Evolutionary conservation across 1,140 invertebrate genomes (phyloP).

Genomic region (Sitophilus oryzae): DNA sequence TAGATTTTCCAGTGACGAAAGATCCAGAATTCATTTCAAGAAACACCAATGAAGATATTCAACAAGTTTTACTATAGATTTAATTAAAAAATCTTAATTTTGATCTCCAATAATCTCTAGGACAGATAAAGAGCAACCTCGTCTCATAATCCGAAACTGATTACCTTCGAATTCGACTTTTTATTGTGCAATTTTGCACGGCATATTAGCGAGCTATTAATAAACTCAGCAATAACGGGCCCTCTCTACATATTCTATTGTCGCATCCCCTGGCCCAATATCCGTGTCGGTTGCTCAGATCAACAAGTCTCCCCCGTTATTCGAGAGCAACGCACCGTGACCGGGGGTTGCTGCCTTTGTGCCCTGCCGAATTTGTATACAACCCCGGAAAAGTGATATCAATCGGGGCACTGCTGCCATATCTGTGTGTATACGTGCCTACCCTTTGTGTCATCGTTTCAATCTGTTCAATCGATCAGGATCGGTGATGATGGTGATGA

Average conservation of each 20-base stretch:
- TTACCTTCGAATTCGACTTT: conserved; percentile 17
- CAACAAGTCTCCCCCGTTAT: conserved; percentile 41
- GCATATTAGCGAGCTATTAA: conserved; percentile 27
- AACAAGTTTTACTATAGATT: no score
- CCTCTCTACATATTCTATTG: conserved; percentile 14
- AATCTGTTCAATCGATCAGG: conserved; percentile 3
- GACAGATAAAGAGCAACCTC: background rate
- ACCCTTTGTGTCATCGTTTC: no score
- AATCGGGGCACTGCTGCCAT: conserved; percentile 12
- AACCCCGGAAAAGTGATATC: conserved; percentile 34
- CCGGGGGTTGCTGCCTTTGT: conserved; percentile 26
- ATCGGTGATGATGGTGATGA: background rate
- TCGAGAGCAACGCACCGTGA: conserved; percentile 32
- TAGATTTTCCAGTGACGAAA: no score
- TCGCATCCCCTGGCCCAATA: conserved; percentile 12
- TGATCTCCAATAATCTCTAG: no score
- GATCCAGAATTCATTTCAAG: no score
- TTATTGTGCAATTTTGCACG: conserved; percentile 9
- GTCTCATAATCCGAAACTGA: conserved; percentile 31
- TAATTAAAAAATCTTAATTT: no score
- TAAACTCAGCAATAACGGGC: conserved; percentile 16
- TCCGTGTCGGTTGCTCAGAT: conserved; percentile 39
- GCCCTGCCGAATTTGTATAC: conserved; percentile 34
- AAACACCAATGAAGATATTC: no score
- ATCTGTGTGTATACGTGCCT: background rate